Evolutionary conservation across 2,113 vertebrate genomes (phyloP), one percentile per base, ranked within the genome.

Genomic region (Apteryx owenii): DNA sequence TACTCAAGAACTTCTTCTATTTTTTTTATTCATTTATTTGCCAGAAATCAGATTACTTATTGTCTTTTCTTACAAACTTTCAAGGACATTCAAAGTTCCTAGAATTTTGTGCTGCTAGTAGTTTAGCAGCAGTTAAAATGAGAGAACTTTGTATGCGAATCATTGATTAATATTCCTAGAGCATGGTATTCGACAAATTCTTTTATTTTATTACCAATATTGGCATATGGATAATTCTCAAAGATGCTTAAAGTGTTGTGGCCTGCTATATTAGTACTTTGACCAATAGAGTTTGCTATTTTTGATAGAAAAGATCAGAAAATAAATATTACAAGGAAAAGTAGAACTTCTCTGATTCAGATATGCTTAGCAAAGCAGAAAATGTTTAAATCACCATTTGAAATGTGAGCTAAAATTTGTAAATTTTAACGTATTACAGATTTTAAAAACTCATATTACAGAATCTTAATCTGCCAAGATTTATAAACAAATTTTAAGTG

Each of bases 121-220:
- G 31, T 33, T 40, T 6, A 16, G 26, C 61, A 80, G 60, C 42
- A 71, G 44, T 46, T 86, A 65, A 83, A 73, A 69, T 38, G 72
- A 0, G 3, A 81, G 12, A 81, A 62, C 38, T 40, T 16, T 12
- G 46, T 33, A 44, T 21, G n/a, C 23, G 21, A 85, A 46, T 22
- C 6, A 8, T 1, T 44, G 64, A 29, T 84, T 50, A 26, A 13
- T 28, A 79, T 22, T 87, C 33, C 69, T 66, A 70, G n/a, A 58
- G 60, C 53, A 46, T 0, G 0, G 28, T 12, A 42, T 60, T 38
- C n/a, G 18, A 60, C 48, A 62, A n/a, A 42, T 0, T 1, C 38
- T 78, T 80, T 76, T 86, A 48, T 1, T 51, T 60, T n/a, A 31
- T 33, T 3, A 54, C n/a, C 36, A 65, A 20, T 10, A 70, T 4